Evolutionary conservation across 2,113 vertebrate species (phyloP), one percentile per base, ranked within the genome.

Genomic region (Malaclemys terrapin): DNA sequence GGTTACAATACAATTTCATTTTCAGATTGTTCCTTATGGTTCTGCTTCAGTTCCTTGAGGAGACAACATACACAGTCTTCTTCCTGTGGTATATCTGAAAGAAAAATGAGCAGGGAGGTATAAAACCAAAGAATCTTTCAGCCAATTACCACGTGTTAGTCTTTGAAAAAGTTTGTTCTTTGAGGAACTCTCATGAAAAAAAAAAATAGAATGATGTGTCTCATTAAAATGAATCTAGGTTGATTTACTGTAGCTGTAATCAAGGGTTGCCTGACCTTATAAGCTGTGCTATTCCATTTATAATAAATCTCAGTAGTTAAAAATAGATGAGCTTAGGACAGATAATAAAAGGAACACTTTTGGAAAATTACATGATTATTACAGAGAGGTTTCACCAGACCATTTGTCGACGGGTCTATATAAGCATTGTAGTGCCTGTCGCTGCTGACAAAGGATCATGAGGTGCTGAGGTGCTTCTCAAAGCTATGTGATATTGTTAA

Each of bases 221-320:
- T 97, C 88, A 96, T 97, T 97, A 96, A 97, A 97, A 98, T 96
- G 90, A 98, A 95, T 94, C 87, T 96, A 95, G 91, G 86, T 95
- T 98, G 96, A 98, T 97, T 98, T 97, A 97, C 85, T 97, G 76
- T 81, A 91, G 50, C 90, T 95, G 94, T 95, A 98, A 98, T 97
- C 91, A 97, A 97, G 90, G 92, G 93, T 96, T 98, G 80, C 56
- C 76, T 42, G 57, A 97, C 95, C 96, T 98, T 97, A 95, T 94
- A 97, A 92, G 69, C 94, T 97, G 89, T 97, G 89, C 76, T 97
- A 91, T 93, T 96, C 91, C 90, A 96, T 96, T 98, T 97, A 93
- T 97, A 97, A 98, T 97, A 97, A 94, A 95, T 96, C 80, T 87
- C 62, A 85, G 85, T 69, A 93, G 92, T 96, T 98, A 98, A 97